Evolutionary conservation across 2,113 vertebrate species (phyloP), one percentile per base, ranked within the genome.

Genomic region (Centrocercus urophasianus): DNA sequence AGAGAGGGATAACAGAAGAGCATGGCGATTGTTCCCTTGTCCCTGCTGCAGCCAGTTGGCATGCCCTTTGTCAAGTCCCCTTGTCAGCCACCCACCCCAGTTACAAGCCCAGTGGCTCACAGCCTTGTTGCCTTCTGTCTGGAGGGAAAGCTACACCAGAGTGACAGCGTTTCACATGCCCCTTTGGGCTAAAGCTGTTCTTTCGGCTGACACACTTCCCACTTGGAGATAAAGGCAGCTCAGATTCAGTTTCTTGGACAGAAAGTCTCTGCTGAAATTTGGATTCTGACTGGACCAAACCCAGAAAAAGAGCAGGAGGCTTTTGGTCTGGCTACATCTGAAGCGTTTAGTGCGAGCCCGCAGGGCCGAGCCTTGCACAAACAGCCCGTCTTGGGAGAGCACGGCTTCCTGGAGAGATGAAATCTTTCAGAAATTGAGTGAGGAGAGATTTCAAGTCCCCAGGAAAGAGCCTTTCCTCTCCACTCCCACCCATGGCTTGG

Each of bases 381-480:
- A 86, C 88, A 94, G 88, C 70, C 75, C 76, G 81, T 96, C 93
- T 81, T 52, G 0, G 86, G 95, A 90, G 94, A 92, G 7, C 86
- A 69, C 69, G 87, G 67, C 91, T 95, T 95, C 94, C 93, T 83
- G 88, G 76, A 95, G 95, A 95, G 86, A 97, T 94, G 79, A 94
- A 96, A 95, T 91, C 93, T 95, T 96, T 95, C 73, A 92, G 86
- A 91, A 91, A 93, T 57, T 56, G 61, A 0, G 3, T 69, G 86
- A 95, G 75, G 83, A 83, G 88, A 91, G 34, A 94, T 95, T 95
- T 95, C 88, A 95, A 81, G 45, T 93, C 88, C 82, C 79, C 22
- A 86, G 76, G 83, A 95, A 96, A 93, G 73, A 67, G 67, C 75
- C 61, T 43, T 18, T 94, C 20, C 42, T 47, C 88, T 88, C 67